phyloP scores from a whole-genome alignment of 2,797 vertebrate species.

The Okamejei kenojei region DNA sequence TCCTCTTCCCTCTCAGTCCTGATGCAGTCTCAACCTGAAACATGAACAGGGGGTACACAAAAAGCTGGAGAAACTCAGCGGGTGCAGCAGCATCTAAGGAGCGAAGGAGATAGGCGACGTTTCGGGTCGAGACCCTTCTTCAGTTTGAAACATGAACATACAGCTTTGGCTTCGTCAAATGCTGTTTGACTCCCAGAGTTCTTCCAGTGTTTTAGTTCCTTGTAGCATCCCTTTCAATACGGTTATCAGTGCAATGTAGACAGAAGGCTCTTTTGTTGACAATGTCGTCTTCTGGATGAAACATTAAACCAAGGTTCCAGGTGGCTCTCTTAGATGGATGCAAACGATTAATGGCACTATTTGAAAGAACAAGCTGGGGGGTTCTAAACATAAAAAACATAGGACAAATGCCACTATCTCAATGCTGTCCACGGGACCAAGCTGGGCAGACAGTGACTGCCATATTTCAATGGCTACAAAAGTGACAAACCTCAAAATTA shows the following conservation, averaged over 20 bases:
- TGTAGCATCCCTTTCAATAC: not conserved
- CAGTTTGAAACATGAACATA: too few relatives aligned
- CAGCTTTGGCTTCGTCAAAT: too few relatives aligned
- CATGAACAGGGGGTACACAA: too few relatives aligned
- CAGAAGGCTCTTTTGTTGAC: not conserved
- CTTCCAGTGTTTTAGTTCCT: too few relatives aligned
- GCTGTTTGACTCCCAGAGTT: too few relatives aligned
- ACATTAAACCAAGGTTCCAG: not conserved
- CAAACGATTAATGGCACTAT: not conserved
- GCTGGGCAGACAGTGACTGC: not conserved
- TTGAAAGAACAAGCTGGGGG: not conserved
- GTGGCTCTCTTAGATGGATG: not conserved
- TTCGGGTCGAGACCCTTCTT: too few relatives aligned
- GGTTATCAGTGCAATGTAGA: not conserved
- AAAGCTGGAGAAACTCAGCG: too few relatives aligned
- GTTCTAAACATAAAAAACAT: not conserved
- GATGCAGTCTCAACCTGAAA: too few relatives aligned
- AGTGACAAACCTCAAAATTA: not conserved
- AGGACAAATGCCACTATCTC: not conserved
- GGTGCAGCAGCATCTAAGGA: too few relatives aligned
- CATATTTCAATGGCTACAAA: not conserved
- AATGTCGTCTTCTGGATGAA: not conserved
- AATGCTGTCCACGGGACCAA: not conserved
- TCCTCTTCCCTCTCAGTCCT: too few relatives aligned
- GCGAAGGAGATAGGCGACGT: too few relatives aligned